phyloP scores from a whole-genome alignment of 1,140 invertebrate genomes.

The Pararge aegeria region DNA sequence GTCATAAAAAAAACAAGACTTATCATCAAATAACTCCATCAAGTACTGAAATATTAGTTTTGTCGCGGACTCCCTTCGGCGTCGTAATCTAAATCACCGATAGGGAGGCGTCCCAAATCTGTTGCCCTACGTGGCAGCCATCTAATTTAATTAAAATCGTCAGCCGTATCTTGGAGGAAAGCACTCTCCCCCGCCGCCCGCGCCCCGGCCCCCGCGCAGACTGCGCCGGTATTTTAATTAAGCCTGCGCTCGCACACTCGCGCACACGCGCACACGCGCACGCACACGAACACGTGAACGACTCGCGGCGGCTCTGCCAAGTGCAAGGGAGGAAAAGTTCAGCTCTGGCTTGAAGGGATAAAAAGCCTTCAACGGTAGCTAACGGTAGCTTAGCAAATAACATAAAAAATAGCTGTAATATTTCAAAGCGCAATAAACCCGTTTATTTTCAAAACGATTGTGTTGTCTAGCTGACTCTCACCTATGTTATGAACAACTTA shows the following conservation, averaged over 20 bases:
- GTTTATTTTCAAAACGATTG: too few relatives aligned
- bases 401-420: too few relatives aligned
- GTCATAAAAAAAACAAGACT: too few relatives aligned
- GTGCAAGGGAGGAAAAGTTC: too few relatives aligned
- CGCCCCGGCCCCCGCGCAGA: conserved; percentile 10
- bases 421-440: too few relatives aligned
- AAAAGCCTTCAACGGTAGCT: too few relatives aligned
- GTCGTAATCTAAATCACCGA: background rate
- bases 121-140: conserved; percentile 11
- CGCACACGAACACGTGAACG: background rate
- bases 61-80: background rate
- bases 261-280: conserved; percentile 13
- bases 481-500: too few relatives aligned
- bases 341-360: too few relatives aligned
- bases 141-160: conserved; percentile 36
- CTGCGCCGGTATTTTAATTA: conserved; percentile 50
- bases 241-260: conserved; percentile 31
- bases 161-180: conserved; percentile 12
- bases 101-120: background rate
- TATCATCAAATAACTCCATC: background rate
- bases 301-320: too few relatives aligned
- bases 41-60: background rate
- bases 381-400: too few relatives aligned
- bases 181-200: conserved; percentile 6
- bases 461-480: too few relatives aligned